Percentiles rank a stretch among this genome's conserved stretches.
These are phyloP conservation scores for Osedax frankpressi DNA, from an alignment of 2,888 invertebrate genomes.

Conservation along the genomic window DNA sequence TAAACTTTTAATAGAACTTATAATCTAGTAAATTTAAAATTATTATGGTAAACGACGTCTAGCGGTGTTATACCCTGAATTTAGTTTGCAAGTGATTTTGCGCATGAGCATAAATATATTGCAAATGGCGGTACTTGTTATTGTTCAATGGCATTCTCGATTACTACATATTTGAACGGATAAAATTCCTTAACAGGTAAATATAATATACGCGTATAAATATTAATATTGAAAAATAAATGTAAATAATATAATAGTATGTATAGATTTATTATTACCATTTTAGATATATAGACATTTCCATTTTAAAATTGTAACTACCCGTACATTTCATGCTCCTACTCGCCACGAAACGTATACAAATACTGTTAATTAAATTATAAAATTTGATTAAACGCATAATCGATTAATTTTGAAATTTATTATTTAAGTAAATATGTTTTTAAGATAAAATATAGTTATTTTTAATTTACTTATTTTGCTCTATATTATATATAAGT, in stretches of 20 bases:
- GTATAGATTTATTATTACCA: background rate
- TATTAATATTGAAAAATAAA: background rate
- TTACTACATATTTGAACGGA: constrained; percentile 46
- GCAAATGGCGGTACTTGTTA: constrained; percentile 98
- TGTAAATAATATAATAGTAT: background rate
- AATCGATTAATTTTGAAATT: background rate
- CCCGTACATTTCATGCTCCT: background rate
- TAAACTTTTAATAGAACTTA: no score
- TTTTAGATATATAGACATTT: background rate
- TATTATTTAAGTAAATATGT: background rate
- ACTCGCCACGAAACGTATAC: constrained; percentile 17
- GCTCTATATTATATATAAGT: background rate
- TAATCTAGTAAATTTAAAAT: no score
- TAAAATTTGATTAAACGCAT: background rate
- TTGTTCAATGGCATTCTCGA: constrained; percentile 76
- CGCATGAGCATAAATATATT: constrained; percentile 53
- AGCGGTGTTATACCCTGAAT: background rate
- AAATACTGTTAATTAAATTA: background rate
- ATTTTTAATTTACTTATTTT: background rate
- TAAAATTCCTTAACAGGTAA: constrained; percentile 49
- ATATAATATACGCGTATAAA: background rate
- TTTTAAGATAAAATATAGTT: background rate
- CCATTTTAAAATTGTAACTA: background rate
- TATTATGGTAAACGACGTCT: no score
- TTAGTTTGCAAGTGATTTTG: background rate